Conservation (phyloP, 2,797 vertebrate species). For the Diplodus sargus region DNA sequence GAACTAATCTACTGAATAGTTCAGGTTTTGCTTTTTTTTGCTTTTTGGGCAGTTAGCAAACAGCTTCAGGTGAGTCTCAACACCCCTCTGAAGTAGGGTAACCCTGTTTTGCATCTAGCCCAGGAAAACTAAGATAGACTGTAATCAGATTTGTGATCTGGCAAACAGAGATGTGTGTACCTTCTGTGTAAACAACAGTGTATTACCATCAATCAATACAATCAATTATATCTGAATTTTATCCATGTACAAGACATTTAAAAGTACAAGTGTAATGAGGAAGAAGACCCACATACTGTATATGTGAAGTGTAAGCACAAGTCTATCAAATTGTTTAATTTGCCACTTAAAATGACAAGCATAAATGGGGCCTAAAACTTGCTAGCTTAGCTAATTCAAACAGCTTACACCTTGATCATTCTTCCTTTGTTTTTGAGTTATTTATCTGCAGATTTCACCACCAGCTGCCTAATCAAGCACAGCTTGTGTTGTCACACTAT, state of each 20-base stretch:
- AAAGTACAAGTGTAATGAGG: not conserved
- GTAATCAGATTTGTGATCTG: not conserved
- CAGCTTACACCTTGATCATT: not conserved
- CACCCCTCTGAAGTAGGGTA: too few species aligned
- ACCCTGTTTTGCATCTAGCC: not conserved
- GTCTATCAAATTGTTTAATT: not conserved
- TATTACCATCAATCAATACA: not conserved
- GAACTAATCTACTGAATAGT: too few species aligned
- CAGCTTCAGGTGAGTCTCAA: too few species aligned
- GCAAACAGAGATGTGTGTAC: not conserved
- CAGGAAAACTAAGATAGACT: not conserved
- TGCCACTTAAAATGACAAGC: not conserved
- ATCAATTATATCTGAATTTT: not conserved
- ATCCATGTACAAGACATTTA: not conserved
- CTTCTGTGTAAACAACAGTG: not conserved
- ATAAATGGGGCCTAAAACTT: not conserved
- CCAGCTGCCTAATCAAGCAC: not conserved
- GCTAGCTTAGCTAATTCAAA: not conserved
- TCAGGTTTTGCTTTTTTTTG: too few species aligned
- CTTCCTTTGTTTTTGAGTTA: not conserved
- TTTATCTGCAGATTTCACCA: not conserved
- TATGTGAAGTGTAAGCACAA: not conserved
- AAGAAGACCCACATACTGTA: not conserved
- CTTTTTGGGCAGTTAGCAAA: too few species aligned
- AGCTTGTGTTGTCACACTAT: not conserved